These are phyloP conservation scores for Periophthalmus magnuspinnatus DNA, from an alignment of 2,797 vertebrate genomes.

Conservation along the genomic window DNA sequence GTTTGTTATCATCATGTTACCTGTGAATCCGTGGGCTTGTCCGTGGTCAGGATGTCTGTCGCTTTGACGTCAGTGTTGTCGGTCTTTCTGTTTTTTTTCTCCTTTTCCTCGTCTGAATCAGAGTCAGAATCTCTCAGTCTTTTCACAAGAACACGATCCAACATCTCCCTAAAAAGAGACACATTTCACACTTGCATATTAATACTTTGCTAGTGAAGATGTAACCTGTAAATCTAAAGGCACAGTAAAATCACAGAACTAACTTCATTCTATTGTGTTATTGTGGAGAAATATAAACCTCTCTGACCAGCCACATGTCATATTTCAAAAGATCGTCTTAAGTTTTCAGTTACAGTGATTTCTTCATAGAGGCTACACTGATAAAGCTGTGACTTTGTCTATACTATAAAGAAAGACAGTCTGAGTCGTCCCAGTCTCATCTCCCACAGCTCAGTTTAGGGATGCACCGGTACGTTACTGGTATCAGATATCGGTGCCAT, in stretches of 20 bases:
- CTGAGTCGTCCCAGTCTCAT: too few relatives aligned
- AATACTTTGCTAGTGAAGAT: too few relatives aligned
- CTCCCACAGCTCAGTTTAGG: too few relatives aligned
- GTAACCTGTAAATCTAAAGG: too few relatives aligned
- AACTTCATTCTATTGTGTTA: too few relatives aligned
- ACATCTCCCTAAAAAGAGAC: constrained; percentile 76
- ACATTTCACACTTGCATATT: not conserved
- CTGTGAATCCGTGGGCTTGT: constrained; percentile 61
- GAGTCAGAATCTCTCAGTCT: constrained; percentile 83
- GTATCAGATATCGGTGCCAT: too few relatives aligned
- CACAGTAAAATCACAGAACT: too few relatives aligned
- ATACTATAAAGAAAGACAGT: too few relatives aligned
- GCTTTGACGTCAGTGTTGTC: constrained; percentile 57
- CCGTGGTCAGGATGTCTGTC: constrained; percentile 74
- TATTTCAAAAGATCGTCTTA: too few relatives aligned
- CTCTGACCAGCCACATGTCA: too few relatives aligned
- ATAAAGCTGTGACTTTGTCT: not conserved
- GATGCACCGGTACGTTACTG: too few relatives aligned
- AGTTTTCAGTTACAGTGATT: not conserved
- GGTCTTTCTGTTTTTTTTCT: constrained; percentile 30
- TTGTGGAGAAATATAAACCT: too few relatives aligned
- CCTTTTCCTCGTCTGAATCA: constrained; percentile 81
- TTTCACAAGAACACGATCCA: constrained; percentile 82
- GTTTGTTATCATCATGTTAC: constrained; percentile 57
- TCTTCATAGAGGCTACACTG: not conserved